Percentiles rank a stretch among this genome's conserved stretches.
phyloP scores from a whole-genome alignment of 1,140 invertebrate genomes.

The Lordiphosa stackelbergi region DNA sequence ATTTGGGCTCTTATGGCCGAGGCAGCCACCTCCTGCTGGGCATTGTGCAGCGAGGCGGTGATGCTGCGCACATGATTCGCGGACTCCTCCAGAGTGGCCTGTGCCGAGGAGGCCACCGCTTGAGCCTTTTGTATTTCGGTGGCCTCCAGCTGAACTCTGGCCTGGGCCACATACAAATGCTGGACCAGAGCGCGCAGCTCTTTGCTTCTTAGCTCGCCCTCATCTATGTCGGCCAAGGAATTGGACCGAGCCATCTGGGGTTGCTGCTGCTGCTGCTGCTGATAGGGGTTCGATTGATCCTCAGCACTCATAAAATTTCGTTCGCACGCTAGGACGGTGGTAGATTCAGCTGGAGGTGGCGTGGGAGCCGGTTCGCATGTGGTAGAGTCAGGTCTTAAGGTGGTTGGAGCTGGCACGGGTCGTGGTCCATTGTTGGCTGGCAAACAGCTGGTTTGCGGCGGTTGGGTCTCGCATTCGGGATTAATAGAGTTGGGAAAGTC shows the following conservation, averaged over 20 bases:
- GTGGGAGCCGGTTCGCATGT: conserved; percentile 1
- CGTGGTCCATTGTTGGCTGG: not conserved
- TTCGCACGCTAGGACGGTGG: conserved; percentile 1
- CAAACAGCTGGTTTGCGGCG: not conserved
- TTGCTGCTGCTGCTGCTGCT: conserved; percentile 9
- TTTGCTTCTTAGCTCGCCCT: conserved; percentile 42
- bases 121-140: conserved; percentile 70
- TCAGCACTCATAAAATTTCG: not conserved
- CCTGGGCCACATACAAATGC: conserved; percentile 73
- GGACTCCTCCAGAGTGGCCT: conserved; percentile 61
- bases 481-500: not conserved
- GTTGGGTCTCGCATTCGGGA: conserved; percentile 1
- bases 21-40: conserved; percentile 71
- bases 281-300: conserved; percentile 2
- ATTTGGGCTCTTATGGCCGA: conserved; percentile 71
- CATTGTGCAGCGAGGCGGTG: conserved; percentile 66
- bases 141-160: conserved; percentile 71
- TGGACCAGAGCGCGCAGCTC: conserved; percentile 64
- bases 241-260: not conserved
- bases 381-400: not conserved
- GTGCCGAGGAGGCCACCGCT: conserved; percentile 58
- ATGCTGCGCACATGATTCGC: conserved; percentile 71
- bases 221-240: conserved; percentile 22
- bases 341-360: conserved; percentile 5
- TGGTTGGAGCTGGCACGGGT: not conserved